Evolutionary conservation across 2,888 invertebrate species (phyloP).

Genomic region (Xestia c-nigrum): DNA sequence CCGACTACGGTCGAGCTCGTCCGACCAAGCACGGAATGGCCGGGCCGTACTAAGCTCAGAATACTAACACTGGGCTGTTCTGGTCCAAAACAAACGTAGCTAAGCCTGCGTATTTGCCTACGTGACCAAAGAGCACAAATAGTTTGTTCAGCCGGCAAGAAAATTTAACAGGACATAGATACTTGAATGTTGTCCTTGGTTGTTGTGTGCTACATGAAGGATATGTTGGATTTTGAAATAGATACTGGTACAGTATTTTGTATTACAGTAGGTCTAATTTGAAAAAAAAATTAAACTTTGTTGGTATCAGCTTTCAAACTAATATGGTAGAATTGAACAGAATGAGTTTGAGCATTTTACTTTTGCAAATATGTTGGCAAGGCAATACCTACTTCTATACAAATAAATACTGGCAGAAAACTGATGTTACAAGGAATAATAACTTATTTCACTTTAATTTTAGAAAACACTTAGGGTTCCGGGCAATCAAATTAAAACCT

Average conservation of each 20-base stretch:
- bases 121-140: conserved; percentile 65
- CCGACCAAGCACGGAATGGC: conserved; percentile 46
- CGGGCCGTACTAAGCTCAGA: conserved; percentile 49
- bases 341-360: neutral
- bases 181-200: conserved; percentile 45
- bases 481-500: no score
- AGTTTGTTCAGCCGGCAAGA: conserved; percentile 58
- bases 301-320: neutral
- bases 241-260: conserved; percentile 19
- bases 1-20: conserved; percentile 48
- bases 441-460: no score
- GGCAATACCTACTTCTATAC: neutral
- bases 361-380: neutral
- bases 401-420: no score
- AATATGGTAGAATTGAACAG: no score
- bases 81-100: conserved; percentile 66
- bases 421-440: no score
- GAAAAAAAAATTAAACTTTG: no score
- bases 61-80: conserved; percentile 47
- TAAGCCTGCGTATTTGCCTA: conserved; percentile 61
- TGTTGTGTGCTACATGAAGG: conserved; percentile 35
- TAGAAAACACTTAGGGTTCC: no score
- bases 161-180: conserved; percentile 59
- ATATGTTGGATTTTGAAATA: conserved; percentile 33
- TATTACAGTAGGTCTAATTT: neutral